phyloP scores from a whole-genome alignment of 2,888 invertebrate genomes.

The Trimorus sp. region DNA sequence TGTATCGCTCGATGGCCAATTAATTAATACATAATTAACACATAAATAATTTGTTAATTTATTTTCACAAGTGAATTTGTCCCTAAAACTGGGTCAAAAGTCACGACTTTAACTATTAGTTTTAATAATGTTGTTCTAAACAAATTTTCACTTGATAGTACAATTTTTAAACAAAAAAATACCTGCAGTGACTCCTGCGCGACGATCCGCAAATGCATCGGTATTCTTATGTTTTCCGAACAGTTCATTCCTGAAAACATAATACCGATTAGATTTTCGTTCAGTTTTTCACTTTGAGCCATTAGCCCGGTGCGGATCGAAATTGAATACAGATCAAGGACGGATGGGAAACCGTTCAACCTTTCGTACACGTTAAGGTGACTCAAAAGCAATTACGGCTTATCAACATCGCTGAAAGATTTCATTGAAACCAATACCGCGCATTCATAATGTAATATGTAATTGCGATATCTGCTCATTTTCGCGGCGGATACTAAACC shows the following conservation, averaged over 20 bases:
- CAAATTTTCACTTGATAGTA: not conserved
- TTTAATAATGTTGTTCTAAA: no score
- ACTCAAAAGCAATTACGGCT: not conserved
- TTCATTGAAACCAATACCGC: slow-evolving; percentile 12
- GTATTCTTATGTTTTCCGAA: slow-evolving; percentile 76
- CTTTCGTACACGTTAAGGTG: not conserved
- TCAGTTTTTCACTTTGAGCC: no score
- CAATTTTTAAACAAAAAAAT: slow-evolving; percentile 16
- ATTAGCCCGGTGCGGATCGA: no score
- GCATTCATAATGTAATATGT: not conserved
- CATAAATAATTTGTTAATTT: no score
- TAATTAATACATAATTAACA: slow-evolving; percentile 2
- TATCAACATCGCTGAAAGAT: slow-evolving; percentile 26
- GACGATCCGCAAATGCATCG: slow-evolving; percentile 70
- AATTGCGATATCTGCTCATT: not conserved
- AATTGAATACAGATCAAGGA: no score
- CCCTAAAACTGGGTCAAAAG: no score
- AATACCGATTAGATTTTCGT: not conserved
- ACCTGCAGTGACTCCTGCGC: slow-evolving; percentile 75
- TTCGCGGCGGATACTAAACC: not conserved
- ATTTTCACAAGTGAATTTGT: slow-evolving; percentile 3
- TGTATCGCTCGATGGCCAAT: slow-evolving; percentile 5
- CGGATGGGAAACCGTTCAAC: no score
- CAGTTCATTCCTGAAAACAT: slow-evolving; percentile 74
- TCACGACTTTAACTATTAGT: no score